Percentiles rank a stretch among this genome's conserved stretches.
phyloP scores from a whole-genome alignment of 2,888 invertebrate species.

The Anodontia alba region DNA sequence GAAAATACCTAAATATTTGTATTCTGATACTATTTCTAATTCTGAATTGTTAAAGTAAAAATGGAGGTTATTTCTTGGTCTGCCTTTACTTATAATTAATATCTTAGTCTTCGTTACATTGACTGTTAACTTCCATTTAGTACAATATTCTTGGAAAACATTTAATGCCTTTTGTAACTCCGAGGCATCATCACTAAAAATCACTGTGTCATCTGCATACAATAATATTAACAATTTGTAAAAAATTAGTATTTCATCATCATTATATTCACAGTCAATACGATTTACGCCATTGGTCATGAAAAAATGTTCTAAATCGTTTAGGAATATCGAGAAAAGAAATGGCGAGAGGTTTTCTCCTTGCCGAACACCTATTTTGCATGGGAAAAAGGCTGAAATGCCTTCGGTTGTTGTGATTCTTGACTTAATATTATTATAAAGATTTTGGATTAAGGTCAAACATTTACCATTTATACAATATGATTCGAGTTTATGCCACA shows the following conservation, averaged over 20 bases:
- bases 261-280: background rate
- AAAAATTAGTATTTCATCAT: background rate
- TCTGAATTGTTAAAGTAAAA: constrained; percentile 4
- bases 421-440: constrained; percentile 1
- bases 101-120: constrained; percentile 29
- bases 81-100: background rate
- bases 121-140: constrained; percentile 30
- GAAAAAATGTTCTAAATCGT: background rate
- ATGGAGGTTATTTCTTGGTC: background rate
- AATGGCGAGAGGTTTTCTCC: constrained; percentile 5
- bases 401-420: background rate
- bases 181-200: constrained; percentile 13
- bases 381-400: background rate
- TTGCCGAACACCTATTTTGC: background rate
- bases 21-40: constrained; percentile 18
- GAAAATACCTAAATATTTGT: constrained; percentile 25
- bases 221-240: constrained; percentile 18
- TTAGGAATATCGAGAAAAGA: background rate
- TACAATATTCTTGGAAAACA: constrained; percentile 27
- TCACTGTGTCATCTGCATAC: constrained; percentile 41
- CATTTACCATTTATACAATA: constrained; percentile 4
- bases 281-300: background rate
- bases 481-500: background rate
- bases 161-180: constrained; percentile 21
- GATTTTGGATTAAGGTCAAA: background rate